Conservation (phyloP, 2,888 invertebrate species). For the Dasysyrphus tricinctus region DNA sequence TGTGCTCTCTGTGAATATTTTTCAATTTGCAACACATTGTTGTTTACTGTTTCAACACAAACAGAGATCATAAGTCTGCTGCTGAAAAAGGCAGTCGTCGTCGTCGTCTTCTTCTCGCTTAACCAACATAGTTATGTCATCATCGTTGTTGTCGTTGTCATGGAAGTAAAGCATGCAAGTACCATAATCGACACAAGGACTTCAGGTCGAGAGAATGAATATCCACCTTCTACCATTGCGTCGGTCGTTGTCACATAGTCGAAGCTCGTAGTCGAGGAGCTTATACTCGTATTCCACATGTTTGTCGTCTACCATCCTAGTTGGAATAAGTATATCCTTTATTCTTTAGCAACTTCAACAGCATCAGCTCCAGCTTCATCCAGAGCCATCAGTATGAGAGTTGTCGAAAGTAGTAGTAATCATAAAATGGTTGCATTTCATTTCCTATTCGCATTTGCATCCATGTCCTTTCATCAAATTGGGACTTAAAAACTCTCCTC, state of each 20-base stretch:
- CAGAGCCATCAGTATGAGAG: constrained; percentile 25
- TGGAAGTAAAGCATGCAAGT: constrained; percentile 16
- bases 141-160: constrained; percentile 12
- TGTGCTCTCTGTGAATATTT: constrained; percentile 59
- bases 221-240: too few relatives aligned
- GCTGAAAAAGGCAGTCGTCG: constrained; percentile 43
- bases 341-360: constrained; percentile 24
- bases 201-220: constrained; percentile 35
- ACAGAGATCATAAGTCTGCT: constrained; percentile 41
- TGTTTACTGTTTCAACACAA: constrained; percentile 64
- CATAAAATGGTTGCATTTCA: constrained; percentile 74
- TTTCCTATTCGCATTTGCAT: constrained; percentile 71
- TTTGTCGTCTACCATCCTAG: constrained; percentile 26
- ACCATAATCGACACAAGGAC: constrained; percentile 42
- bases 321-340: background rate
- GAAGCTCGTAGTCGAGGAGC: constrained; percentile 18
- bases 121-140: constrained; percentile 19
- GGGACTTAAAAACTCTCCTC: constrained; percentile 48
- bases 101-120: constrained; percentile 8
- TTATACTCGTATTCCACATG: constrained; percentile 44
- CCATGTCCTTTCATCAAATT: constrained; percentile 61
- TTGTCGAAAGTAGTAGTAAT: constrained; percentile 69
- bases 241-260: too few relatives aligned
- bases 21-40: constrained; percentile 73
- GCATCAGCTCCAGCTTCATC: background rate